These are phyloP conservation scores for Callithrix jacchus DNA, from an alignment of 2,113 vertebrate genomes.

Conservation along the genomic window DNA sequence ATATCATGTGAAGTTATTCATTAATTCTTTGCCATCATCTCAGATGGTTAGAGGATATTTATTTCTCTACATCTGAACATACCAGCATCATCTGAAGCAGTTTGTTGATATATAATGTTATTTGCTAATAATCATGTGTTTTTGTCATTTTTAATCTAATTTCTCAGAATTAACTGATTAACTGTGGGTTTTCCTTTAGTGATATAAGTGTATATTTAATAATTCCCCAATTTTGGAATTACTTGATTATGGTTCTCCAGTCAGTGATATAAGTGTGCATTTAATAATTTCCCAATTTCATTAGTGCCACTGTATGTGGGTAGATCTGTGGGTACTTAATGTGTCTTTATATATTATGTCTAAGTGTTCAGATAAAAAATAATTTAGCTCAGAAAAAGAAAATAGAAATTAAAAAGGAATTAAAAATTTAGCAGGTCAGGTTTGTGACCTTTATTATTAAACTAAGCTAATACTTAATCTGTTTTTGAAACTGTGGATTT, in stretches of 20 bases:
- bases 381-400: background rate
- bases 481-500: background rate
- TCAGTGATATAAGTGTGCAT: slow-evolving; percentile 36
- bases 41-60: background rate
- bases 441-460: background rate
- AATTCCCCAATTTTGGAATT: slow-evolving; percentile 17
- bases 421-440: background rate
- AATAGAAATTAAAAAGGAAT: background rate
- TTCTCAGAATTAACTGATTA: slow-evolving; percentile 57
- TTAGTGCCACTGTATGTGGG: background rate
- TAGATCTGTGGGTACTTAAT: slow-evolving; percentile 47
- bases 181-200: slow-evolving; percentile 45
- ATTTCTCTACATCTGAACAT: slow-evolving; percentile 20
- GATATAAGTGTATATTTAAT: slow-evolving; percentile 35
- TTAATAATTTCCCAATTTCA: slow-evolving; percentile 39
- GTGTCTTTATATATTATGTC: background rate
- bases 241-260: slow-evolving; percentile 49
- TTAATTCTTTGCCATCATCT: slow-evolving; percentile 28
- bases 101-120: slow-evolving; percentile 10
- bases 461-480: background rate
- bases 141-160: slow-evolving; percentile 23
- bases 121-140: slow-evolving; percentile 33
- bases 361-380: slow-evolving; percentile 6
- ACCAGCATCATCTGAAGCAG: slow-evolving; percentile 31
- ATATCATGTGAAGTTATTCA: slow-evolving; percentile 32